Conservation (phyloP, 2,113 vertebrate species). For the Ciconia boyciana region DNA sequence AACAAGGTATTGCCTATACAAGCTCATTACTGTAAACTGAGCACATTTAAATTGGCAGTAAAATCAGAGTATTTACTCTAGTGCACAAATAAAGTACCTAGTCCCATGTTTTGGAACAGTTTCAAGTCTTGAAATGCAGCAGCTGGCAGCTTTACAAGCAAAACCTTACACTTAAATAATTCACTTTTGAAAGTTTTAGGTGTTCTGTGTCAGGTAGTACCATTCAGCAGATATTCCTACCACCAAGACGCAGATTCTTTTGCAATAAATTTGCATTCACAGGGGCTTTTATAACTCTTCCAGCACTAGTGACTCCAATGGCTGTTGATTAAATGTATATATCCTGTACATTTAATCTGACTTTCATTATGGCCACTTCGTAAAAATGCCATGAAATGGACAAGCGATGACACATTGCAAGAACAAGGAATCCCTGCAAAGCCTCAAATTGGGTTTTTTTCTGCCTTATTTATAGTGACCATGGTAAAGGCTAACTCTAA, state of each 20-base stretch:
- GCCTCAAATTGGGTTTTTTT: conserved; percentile 88
- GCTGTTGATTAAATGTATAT: conserved; percentile 77
- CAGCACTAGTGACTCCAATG: conserved; percentile 69
- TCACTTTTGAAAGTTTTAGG: conserved; percentile 78
- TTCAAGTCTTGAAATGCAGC: conserved; percentile 85
- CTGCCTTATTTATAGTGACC: conserved; percentile 88
- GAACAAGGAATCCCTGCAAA: conserved; percentile 90
- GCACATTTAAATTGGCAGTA: conserved; percentile 94
- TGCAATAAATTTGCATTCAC: conserved; percentile 81
- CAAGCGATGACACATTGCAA: conserved; percentile 87
- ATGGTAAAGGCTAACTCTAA: conserved; percentile 87
- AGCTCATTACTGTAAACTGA: conserved; percentile 93
- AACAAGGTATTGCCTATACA: conserved; percentile 82
- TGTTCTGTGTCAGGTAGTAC: conserved; percentile 88
- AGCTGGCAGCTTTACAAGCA: conserved; percentile 82
- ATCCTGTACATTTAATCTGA: conserved; percentile 91
- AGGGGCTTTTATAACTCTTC: conserved; percentile 74
- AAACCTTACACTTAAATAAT: conserved; percentile 81
- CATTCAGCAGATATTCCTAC: conserved; percentile 77
- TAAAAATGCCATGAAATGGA: conserved; percentile 94
- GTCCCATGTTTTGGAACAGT: conserved; percentile 79
- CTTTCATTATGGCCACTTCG: conserved; percentile 97
- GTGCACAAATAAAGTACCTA: conserved; percentile 86
- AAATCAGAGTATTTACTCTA: conserved; percentile 88
- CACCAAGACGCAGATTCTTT: conserved; percentile 70